Evolutionary conservation across 2,797 vertebrate species (phyloP), one percentile per base, ranked within the genome.

Genomic region (Pangasius sanitwongsei): DNA sequence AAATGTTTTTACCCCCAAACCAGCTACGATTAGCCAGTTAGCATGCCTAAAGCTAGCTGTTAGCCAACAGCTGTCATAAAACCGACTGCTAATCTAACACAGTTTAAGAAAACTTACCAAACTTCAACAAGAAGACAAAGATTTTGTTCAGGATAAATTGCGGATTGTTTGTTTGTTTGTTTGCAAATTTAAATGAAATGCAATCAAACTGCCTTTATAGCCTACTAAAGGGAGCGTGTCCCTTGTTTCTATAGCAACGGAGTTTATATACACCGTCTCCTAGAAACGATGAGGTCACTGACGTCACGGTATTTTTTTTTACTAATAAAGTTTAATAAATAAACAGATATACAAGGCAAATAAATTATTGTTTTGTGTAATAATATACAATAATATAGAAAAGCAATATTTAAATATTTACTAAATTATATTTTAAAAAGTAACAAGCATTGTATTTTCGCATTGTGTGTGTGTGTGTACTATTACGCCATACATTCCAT

Each of bases 241-340:
- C 6, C 20, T 9, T 34, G 80, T 83, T 83, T 63, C 81, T 18
- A 83, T 83, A 83, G 57, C 57, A 83, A 83, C 80, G 23, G 11
- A 0, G 75, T 23, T 28, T 41, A 0, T 61, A 13, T 41, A 44
- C 34, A 28, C 12, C 11, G 37, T 63, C 34, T 15, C 81, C 23
- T 83, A 41, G 81, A 63, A 8, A 44, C 81, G 12, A 83, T 0
- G 6, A 59, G 31, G 50, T 41, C 80, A 6, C 4, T 44, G 37
- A 34, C 53, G 74, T 75, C 44, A 74, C 8, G 6, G 16, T 0
- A 6, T 37, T 18, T 53, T 18, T 44, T 74, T 28, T 25, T 12
- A 13, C 9, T 16, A 20, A 70, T 20, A 3, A 20, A 72, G 37
- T 18, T 57, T 57, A 57, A 34, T 57, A 82, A 59, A 25, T 34